Conservation (phyloP, 2,888 invertebrate species). For the Didymodactylos carnosus region DNA sequence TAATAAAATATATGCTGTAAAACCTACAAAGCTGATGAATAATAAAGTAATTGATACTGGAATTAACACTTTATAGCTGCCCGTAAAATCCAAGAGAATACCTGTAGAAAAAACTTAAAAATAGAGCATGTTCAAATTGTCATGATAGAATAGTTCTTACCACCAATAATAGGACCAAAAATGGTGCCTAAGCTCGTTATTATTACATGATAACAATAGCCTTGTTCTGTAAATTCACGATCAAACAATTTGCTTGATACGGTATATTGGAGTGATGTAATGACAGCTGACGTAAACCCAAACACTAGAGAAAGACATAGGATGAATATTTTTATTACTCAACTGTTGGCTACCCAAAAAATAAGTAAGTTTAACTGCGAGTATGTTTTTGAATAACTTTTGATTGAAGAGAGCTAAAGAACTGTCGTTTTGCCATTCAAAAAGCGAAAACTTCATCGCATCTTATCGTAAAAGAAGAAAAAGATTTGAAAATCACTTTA, state of each 20-base stretch:
- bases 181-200: background rate
- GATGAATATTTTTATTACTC: too few species aligned
- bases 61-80: background rate
- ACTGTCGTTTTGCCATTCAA: too few species aligned
- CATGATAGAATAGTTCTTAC: background rate
- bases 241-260: background rate
- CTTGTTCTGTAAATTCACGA: background rate
- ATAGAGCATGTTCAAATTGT: background rate
- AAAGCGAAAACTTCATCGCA: too few species aligned
- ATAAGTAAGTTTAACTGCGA: too few species aligned
- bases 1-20: background rate
- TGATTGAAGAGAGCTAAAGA: too few species aligned
- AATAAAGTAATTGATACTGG: background rate
- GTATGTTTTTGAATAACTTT: too few species aligned
- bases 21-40: background rate
- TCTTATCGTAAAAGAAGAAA: too few species aligned
- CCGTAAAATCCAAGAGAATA: background rate
- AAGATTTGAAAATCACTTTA: too few species aligned
- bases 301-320: too few species aligned
- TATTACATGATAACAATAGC: background rate
- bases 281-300: background rate
- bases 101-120: background rate
- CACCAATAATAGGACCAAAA: background rate
- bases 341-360: too few species aligned
- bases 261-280: background rate